Conservation (phyloP, 2,797 vertebrate species). For the Luscinia luscinia region DNA sequence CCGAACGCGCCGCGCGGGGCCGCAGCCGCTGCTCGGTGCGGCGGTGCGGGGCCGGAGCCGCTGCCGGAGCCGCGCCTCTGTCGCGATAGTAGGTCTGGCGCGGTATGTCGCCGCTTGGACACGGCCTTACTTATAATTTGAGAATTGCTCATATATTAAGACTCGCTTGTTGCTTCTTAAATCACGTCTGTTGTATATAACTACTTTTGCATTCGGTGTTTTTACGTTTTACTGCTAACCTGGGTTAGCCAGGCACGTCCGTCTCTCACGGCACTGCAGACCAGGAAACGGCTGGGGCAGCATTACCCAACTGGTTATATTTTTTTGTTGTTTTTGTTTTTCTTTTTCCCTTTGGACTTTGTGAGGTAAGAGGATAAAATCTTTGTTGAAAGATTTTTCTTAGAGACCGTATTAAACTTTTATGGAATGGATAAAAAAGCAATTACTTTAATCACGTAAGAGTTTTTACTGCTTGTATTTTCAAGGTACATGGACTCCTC, state of each 20-base stretch:
- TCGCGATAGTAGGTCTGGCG: not conserved
- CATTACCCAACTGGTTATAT: not conserved
- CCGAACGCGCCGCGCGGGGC: not conserved
- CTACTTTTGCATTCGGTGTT: not conserved
- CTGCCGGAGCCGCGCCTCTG: not conserved
- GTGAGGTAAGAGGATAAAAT: slow-evolving; percentile 25
- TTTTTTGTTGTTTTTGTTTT: no score
- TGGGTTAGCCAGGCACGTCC: not conserved
- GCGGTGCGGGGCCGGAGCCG: not conserved
- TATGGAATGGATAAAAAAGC: not conserved
- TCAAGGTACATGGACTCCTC: rapidly evolving
- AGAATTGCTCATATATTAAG: rapidly evolving
- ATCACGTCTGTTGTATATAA: not conserved
- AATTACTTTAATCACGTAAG: not conserved
- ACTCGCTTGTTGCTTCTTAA: not conserved
- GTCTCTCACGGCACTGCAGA: not conserved
- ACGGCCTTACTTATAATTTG: rapidly evolving
- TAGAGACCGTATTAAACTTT: not conserved
- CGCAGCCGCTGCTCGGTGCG: not conserved
- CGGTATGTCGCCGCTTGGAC: not conserved
- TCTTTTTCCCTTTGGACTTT: not conserved
- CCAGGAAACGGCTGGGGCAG: not conserved
- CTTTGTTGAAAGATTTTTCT: not conserved
- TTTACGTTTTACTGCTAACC: not conserved
- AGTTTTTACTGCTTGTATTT: not conserved